Conservation (phyloP, 2,888 invertebrate genomes). For the Philaethria dido region DNA sequence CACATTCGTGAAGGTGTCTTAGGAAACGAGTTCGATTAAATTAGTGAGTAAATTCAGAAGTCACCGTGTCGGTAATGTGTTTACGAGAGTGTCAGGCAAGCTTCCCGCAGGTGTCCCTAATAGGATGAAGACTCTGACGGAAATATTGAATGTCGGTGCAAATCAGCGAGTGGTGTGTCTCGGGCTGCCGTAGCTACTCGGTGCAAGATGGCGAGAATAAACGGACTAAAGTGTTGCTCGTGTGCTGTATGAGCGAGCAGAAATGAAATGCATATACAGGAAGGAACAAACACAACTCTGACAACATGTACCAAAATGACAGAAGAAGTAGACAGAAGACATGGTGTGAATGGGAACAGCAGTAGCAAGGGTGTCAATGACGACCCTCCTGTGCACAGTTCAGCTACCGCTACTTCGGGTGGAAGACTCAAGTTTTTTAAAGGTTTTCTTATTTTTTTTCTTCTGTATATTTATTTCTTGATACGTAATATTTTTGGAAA, state of each 20-base stretch:
- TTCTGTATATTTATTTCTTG: not conserved
- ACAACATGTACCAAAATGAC: conserved; percentile 88
- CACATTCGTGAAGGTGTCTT: conserved; percentile 61
- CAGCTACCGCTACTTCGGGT: conserved; percentile 82
- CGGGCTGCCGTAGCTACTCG: conserved; percentile 64
- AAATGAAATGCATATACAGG: conserved; percentile 88
- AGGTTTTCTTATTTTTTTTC: conserved; percentile 73
- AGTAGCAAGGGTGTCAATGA: conserved; percentile 81
- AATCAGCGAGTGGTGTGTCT: conserved; percentile 65
- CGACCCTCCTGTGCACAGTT: conserved; percentile 74
- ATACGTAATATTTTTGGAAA: not conserved
- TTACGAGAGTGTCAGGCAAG: conserved; percentile 74
- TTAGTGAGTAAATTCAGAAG: conserved; percentile 68
- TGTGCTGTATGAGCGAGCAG: conserved; percentile 80
- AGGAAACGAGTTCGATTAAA: conserved; percentile 56
- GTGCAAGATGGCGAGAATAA: conserved; percentile 76
- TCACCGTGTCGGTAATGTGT: conserved; percentile 81
- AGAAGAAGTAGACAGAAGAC: conserved; percentile 88
- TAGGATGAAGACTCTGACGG: conserved; percentile 80
- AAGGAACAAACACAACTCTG: conserved; percentile 86
- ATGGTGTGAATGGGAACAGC: conserved; percentile 89
- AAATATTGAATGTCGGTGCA: conserved; percentile 69
- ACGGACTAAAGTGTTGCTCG: conserved; percentile 77
- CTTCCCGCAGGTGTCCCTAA: conserved; percentile 79
- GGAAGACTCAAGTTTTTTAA: conserved; percentile 92